phyloP scores from a whole-genome alignment of 2,888 invertebrate species.

The Conomelus anceps region DNA sequence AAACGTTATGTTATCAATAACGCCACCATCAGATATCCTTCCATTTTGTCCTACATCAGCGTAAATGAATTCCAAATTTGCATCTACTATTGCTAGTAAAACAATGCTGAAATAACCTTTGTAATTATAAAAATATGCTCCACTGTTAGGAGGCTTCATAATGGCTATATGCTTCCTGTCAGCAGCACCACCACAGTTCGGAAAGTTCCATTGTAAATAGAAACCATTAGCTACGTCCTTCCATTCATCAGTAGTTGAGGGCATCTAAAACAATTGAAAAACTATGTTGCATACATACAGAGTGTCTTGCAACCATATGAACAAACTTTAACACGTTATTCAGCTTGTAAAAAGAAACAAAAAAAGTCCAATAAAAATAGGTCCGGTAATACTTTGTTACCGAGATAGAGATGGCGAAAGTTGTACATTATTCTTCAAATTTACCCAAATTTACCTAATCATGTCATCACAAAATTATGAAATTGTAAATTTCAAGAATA shows the following conservation, averaged over 20 bases:
- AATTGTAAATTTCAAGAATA: too few relatives aligned
- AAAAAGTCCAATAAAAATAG: background rate
- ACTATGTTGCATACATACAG: background rate
- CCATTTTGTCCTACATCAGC: slow-evolving; percentile 9
- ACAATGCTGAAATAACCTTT: background rate
- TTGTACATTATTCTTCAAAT: too few relatives aligned
- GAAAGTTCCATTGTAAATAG: slow-evolving; percentile 5
- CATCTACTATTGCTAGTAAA: slow-evolving; percentile 11
- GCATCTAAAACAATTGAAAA: slow-evolving; percentile 2
- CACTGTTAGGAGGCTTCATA: background rate
- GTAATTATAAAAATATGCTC: background rate
- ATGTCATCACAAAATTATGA: too few relatives aligned
- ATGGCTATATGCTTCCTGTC: background rate
- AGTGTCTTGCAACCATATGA: background rate
- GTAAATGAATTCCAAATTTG: background rate
- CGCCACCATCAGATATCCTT: slow-evolving; percentile 4
- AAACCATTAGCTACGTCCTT: background rate
- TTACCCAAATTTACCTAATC: background rate
- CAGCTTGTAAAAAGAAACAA: background rate
- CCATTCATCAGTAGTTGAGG: slow-evolving; percentile 4
- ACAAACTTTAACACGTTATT: background rate
- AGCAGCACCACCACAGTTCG: slow-evolving; percentile 4
- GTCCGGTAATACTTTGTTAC: too few relatives aligned
- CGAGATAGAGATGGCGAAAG: too few relatives aligned
- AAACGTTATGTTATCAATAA: background rate